These are phyloP conservation scores for Pectinophora gossypiella DNA, from an alignment of 1,140 invertebrate genomes.

Conservation along the genomic window DNA sequence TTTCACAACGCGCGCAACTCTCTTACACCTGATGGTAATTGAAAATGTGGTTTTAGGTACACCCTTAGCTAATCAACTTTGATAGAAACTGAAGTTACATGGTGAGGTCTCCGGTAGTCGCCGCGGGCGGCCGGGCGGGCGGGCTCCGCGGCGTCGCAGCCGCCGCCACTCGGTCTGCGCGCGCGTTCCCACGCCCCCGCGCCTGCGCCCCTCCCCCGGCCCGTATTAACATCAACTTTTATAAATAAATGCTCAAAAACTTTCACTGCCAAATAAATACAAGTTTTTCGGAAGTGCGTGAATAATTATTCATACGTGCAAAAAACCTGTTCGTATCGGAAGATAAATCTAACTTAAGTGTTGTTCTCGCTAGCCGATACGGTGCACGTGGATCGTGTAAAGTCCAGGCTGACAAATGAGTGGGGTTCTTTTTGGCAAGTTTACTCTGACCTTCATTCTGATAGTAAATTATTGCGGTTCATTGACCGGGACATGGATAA, in stretches of 20 bases:
- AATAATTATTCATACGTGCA: conserved; percentile 33
- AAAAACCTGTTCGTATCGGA: not conserved
- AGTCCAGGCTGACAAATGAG: too few species aligned
- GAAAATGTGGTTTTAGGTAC: too few species aligned
- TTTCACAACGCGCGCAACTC: too few species aligned
- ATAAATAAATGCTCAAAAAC: conserved; percentile 58
- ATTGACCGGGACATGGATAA: too few species aligned
- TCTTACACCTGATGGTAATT: too few species aligned
- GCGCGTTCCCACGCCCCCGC: conserved; percentile 43
- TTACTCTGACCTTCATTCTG: too few species aligned
- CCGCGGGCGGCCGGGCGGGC: not conserved
- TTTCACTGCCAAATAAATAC: conserved; percentile 61
- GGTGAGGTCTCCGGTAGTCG: not conserved
- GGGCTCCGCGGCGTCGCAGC: not conserved
- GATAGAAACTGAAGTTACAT: too few species aligned
- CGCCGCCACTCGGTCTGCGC: conserved; percentile 58
- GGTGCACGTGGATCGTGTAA: not conserved
- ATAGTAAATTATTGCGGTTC: too few species aligned
- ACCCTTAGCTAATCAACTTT: too few species aligned
- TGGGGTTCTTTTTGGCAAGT: too few species aligned
- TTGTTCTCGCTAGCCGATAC: not conserved
- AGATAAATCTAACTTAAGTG: conserved; percentile 3
- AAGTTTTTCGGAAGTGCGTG: conserved; percentile 49
- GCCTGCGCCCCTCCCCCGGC: conserved; percentile 17
- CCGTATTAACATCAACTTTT: conserved; percentile 43